Evolutionary conservation across 2,797 vertebrate genomes (phyloP), one percentile per base, ranked within the genome.

Genomic region (Salarias fasciatus): DNA sequence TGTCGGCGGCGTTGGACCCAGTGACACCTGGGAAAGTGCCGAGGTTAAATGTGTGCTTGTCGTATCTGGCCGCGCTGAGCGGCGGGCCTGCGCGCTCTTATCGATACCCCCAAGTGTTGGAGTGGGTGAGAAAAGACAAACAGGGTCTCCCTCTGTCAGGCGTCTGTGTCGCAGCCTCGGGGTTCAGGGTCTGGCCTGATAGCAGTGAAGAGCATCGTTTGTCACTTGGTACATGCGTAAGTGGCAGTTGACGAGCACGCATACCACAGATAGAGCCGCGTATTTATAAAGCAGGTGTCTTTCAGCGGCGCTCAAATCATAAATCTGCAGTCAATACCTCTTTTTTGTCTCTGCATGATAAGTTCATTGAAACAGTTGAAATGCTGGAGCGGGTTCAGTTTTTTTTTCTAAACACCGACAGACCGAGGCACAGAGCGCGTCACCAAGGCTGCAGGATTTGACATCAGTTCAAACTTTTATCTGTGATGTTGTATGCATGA

Each of bases 71-170:
- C 43, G 47, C 36, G 1, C 66, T 36, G 14, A 72, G 70, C 12
- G 0, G 46, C 5, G 11, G 63, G 29, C 57, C 67, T 67, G 70
- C 28, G 7, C 0, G 36, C 44, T 68, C 72, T 88, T 87, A 89
- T 88, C 81, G 0, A 29, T 30, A 30, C 65, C 11, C n/a, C 29
- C 6, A 46, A 75, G 79, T 50, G 76, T 79, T 72, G 72, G 82
- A 88, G 84, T 78, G 88, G 82, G 83, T 77, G 88, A 86, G 81
- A 86, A 87, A 72, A 86, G 81, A 82, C 35, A 36, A 78, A 55
- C 61, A n/a, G 63, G 15, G 42, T 53, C 50, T 77, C 86, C 84
- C 42, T 82, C 88, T 91, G 90, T 53, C 69, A 33, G 67, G 62
- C 46, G 75, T 91, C 84, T 87, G 35, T 57, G 82, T 79, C 88